phyloP scores from a whole-genome alignment of 2,113 vertebrate species.

The Penelope pileata region DNA sequence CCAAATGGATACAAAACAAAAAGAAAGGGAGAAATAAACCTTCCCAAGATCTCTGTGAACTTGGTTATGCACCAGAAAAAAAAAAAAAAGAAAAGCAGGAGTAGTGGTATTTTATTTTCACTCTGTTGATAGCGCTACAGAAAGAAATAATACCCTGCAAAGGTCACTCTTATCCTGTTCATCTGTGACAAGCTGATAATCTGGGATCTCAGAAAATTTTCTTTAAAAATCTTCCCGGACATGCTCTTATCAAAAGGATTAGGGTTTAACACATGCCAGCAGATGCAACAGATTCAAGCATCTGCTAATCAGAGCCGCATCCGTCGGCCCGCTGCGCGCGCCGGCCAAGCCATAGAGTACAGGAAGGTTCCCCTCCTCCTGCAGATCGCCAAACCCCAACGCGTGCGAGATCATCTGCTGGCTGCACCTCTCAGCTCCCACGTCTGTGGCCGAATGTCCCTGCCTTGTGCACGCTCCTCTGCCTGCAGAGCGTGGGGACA shows the following conservation, averaged over 20 bases:
- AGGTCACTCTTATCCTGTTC: slow-evolving; percentile 55
- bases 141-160: slow-evolving; percentile 55
- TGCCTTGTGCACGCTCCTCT: rapidly evolving
- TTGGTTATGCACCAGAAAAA: slow-evolving; percentile 1
- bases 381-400: neutral
- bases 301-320: slow-evolving; percentile 39
- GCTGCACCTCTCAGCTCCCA: neutral
- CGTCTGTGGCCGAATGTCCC: rapidly evolving
- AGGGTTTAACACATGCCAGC: slow-evolving; percentile 59
- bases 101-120: slow-evolving; percentile 32
- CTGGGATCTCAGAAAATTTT: slow-evolving; percentile 43
- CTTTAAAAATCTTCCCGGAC: slow-evolving; percentile 46
- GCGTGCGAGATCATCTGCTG: neutral
- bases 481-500: neutral
- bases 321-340: neutral
- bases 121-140: slow-evolving; percentile 13
- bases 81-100: slow-evolving; percentile 23
- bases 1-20: slow-evolving; percentile 11
- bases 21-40: slow-evolving; percentile 18
- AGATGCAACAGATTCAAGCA: slow-evolving; percentile 51
- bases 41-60: slow-evolving; percentile 17
- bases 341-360: neutral
- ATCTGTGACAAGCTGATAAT: slow-evolving; percentile 61
- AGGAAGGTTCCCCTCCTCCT: neutral
- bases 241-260: slow-evolving; percentile 66